These are phyloP conservation scores for rat (Rattus norvegicus) DNA, from an alignment of 2,113 vertebrate species.

Conservation along the genomic window DNA sequence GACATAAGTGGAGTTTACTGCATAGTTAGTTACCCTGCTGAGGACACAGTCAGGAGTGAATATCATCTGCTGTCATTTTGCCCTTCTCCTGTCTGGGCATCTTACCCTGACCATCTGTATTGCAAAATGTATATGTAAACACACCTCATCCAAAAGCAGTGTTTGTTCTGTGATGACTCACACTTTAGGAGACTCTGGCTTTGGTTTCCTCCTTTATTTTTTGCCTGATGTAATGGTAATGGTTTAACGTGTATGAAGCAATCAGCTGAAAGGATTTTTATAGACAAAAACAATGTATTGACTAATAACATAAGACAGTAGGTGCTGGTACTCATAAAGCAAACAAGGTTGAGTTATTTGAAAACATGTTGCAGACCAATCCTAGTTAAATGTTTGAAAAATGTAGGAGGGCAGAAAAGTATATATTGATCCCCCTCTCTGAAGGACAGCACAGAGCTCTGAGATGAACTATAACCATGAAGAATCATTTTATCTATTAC, in stretches of 20 bases:
- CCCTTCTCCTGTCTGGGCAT: background rate
- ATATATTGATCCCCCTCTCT: slow-evolving; percentile 66
- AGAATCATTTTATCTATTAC: slow-evolving; percentile 78
- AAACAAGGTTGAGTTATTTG: slow-evolving; percentile 63
- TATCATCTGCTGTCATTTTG: slow-evolving; percentile 41
- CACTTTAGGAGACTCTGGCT: slow-evolving; percentile 1
- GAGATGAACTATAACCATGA: slow-evolving; percentile 73
- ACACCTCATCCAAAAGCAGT: background rate
- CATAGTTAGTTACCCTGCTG: background rate
- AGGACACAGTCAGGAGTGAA: slow-evolving; percentile 31
- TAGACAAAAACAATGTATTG: slow-evolving; percentile 51
- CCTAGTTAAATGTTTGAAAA: slow-evolving; percentile 56
- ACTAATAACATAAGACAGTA: slow-evolving; percentile 59
- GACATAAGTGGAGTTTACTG: background rate
- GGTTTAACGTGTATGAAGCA: background rate
- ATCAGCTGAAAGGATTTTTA: slow-evolving; percentile 55
- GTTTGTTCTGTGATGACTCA: background rate
- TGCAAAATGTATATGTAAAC: background rate
- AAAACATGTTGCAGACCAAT: slow-evolving; percentile 69
- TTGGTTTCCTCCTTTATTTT: slow-evolving; percentile 50
- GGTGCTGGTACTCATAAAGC: background rate
- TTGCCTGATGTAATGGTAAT: background rate
- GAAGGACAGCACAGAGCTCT: slow-evolving; percentile 73
- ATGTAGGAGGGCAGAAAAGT: slow-evolving; percentile 68
- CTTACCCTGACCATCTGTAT: background rate